phyloP scores from a whole-genome alignment of 2,113 vertebrate species.

The Furnarius figulus region DNA sequence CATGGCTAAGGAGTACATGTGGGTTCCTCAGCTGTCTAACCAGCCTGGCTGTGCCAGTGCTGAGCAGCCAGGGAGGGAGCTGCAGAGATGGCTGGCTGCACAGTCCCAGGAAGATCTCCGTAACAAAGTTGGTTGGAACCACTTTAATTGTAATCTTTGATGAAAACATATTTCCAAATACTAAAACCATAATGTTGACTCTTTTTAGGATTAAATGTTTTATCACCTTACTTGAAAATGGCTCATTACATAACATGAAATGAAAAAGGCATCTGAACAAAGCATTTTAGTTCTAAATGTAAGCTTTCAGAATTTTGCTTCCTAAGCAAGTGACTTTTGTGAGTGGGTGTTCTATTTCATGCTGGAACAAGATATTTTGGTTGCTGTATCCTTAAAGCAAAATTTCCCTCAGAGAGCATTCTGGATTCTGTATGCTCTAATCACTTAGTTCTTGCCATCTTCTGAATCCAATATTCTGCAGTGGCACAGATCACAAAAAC shows the following conservation, averaged over 20 bases:
- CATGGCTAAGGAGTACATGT: background rate
- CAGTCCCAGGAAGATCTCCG: background rate
- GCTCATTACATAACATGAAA: background rate
- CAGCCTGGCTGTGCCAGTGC: background rate
- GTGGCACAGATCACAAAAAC: background rate
- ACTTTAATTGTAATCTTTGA: background rate
- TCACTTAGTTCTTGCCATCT: background rate
- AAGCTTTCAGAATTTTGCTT: slow-evolving; percentile 32
- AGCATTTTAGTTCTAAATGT: background rate
- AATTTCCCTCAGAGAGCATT: background rate
- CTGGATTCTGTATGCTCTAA: background rate
- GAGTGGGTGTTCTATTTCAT: slow-evolving; percentile 14
- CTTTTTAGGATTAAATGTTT: background rate
- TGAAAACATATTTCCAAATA: background rate
- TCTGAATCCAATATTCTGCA: background rate
- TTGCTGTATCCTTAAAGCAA: background rate
- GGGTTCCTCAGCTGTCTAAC: background rate
- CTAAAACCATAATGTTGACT: background rate
- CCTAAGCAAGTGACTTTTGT: slow-evolving; percentile 4
- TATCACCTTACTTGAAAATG: slow-evolving; percentile 8
- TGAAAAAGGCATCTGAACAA: background rate
- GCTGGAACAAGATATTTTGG: slow-evolving; percentile 8
- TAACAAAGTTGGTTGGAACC: background rate
- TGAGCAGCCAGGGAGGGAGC: background rate
- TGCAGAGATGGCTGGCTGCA: background rate